A percentile compares a stretch with the other conserved stretches of the same genome.
These are phyloP conservation scores for Elachura formosa DNA, from an alignment of 2,113 vertebrate genomes.

Conservation along the genomic window DNA sequence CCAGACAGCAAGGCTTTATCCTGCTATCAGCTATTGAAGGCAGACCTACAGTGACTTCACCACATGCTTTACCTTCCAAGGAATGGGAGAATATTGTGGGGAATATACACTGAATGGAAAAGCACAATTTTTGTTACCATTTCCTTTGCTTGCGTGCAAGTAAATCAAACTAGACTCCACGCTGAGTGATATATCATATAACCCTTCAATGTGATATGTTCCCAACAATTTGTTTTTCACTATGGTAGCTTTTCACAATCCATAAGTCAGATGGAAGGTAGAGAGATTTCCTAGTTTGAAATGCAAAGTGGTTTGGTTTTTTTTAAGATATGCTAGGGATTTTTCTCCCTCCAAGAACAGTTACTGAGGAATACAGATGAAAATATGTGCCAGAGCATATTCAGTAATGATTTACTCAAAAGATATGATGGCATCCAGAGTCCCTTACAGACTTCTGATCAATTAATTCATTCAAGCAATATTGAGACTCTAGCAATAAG, in stretches of 20 bases:
- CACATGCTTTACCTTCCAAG: neutral
- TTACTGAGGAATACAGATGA: conserved; percentile 19
- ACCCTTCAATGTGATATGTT: conserved; percentile 35
- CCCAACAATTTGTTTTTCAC: conserved; percentile 50
- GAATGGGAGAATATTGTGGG: neutral
- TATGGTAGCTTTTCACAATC: conserved; percentile 57
- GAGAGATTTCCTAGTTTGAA: conserved; percentile 42
- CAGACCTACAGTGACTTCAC: neutral
- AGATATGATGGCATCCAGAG: neutral
- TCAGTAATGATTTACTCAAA: neutral
- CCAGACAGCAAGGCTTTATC: neutral
- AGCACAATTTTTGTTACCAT: conserved; percentile 33
- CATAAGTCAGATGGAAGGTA: conserved; percentile 30
- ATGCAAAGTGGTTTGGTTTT: conserved; percentile 28
- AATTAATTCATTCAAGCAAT: conserved; percentile 20
- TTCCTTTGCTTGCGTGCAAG: conserved; percentile 28
- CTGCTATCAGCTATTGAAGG: conserved; percentile 1
- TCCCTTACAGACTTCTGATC: neutral
- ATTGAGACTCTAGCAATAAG: neutral
- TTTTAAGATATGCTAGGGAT: neutral
- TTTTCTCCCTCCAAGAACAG: conserved; percentile 10
- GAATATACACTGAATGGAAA: neutral
- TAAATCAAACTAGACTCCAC: conserved; percentile 54
- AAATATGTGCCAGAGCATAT: neutral
- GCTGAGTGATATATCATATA: conserved; percentile 50